These are phyloP conservation scores for Hetaerina titia DNA, from an alignment of 2,888 invertebrate genomes.

Conservation along the genomic window DNA sequence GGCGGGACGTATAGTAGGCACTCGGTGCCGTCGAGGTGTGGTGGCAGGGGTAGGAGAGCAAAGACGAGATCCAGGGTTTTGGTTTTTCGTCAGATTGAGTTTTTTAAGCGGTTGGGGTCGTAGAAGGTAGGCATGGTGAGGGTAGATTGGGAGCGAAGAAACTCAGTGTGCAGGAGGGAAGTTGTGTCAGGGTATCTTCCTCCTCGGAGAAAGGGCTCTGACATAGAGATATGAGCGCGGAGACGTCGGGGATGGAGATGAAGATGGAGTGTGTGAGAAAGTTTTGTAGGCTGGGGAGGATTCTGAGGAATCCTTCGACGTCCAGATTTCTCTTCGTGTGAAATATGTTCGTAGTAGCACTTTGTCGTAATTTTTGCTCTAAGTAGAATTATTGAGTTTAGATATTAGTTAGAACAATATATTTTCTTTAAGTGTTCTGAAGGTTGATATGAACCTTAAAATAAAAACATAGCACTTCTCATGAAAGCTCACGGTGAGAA, in stretches of 20 bases:
- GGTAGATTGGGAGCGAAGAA: background rate
- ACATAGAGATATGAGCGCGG: constrained; percentile 17
- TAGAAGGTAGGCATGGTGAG: background rate
- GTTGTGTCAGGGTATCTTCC: background rate
- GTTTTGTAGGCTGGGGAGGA: background rate
- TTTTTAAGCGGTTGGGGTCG: constrained; percentile 15
- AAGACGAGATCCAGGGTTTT: background rate
- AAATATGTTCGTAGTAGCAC: background rate
- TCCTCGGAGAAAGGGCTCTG: constrained; percentile 24
- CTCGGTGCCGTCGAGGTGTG: background rate
- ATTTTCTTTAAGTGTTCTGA: too few species aligned
- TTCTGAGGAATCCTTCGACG: background rate
- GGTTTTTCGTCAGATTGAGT: background rate
- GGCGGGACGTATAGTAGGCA: background rate
- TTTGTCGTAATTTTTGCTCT: background rate
- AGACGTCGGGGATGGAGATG: background rate
- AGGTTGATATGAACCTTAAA: too few species aligned
- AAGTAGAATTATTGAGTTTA: too few species aligned
- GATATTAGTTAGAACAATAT: too few species aligned
- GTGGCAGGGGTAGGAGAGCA: background rate
- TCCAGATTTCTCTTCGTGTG: background rate
- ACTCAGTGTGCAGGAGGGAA: constrained; percentile 1
- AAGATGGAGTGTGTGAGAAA: constrained; percentile 9
- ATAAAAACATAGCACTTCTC: too few species aligned
- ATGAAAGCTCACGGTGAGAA: too few species aligned